phyloP scores from a whole-genome alignment of 2,888 invertebrate species.

The Sinhomidia bicolor region DNA sequence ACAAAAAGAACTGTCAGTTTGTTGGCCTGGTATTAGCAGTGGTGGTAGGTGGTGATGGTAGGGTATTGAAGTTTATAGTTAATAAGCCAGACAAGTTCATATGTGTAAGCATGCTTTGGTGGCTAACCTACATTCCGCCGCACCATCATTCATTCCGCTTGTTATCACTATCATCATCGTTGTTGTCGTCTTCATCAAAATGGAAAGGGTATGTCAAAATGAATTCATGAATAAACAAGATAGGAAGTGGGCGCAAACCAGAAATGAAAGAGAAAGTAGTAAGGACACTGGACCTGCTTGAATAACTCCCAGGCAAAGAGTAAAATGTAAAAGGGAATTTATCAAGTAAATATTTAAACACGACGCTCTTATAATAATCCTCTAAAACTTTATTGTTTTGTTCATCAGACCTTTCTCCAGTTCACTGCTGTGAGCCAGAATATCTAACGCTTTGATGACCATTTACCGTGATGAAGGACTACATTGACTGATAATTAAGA shows the following conservation, averaged over 20 bases:
- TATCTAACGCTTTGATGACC: too few species aligned
- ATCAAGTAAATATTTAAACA: conserved; percentile 34
- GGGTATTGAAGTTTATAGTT: neutral
- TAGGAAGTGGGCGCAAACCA: neutral
- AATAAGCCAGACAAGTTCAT: neutral
- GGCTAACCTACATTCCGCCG: neutral
- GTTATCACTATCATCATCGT: neutral
- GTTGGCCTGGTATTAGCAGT: neutral
- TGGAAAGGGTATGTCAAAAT: conserved; percentile 7
- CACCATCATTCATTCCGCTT: neutral
- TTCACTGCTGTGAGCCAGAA: too few species aligned
- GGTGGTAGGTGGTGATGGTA: neutral
- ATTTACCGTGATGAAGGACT: too few species aligned
- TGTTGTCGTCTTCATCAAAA: neutral
- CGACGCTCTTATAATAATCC: neutral
- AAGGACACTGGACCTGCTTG: neutral
- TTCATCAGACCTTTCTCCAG: neutral
- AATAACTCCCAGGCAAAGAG: neutral
- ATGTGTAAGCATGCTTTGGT: neutral
- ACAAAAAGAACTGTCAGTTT: neutral
- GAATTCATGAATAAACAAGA: conserved; percentile 29
- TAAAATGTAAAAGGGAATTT: neutral
- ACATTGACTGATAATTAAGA: too few species aligned
- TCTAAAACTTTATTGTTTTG: neutral
- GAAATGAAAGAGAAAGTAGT: neutral